These are phyloP conservation scores for Mesorhabditis spiculigera DNA, from an alignment of 2,888 invertebrate species.

Conservation along the genomic window DNA sequence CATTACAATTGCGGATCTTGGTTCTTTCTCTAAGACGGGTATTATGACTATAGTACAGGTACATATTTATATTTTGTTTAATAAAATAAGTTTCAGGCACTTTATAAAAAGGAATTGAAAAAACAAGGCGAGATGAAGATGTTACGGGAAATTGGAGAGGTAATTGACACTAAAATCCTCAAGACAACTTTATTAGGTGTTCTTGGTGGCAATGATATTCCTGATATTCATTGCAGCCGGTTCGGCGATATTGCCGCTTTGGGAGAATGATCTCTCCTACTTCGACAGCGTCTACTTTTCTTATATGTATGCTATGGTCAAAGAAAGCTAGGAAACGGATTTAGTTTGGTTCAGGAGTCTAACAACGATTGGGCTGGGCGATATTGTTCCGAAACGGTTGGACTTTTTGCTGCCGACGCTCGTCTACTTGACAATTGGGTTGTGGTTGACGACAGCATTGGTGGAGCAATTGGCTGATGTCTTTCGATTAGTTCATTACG, in stretches of 20 bases:
- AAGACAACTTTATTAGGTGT: conserved; percentile 28
- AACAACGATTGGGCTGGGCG: conserved; percentile 53
- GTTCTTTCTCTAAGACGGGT: conserved; percentile 41
- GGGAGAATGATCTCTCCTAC: conserved; percentile 53
- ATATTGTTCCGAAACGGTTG: conserved; percentile 53
- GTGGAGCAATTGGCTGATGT: conserved; percentile 55
- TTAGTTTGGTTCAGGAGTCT: conserved; percentile 34
- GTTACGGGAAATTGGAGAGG: conserved; percentile 49
- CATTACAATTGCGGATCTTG: conserved; percentile 54
- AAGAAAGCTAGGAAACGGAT: neutral
- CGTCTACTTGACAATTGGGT: conserved; percentile 51
- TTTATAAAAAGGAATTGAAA: conserved; percentile 49
- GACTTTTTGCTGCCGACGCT: conserved; percentile 52
- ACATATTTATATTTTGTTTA: conserved; percentile 20
- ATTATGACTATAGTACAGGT: neutral
- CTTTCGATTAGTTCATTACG: conserved; percentile 53
- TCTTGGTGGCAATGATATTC: conserved; percentile 47
- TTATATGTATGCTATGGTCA: conserved; percentile 37
- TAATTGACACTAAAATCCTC: conserved; percentile 16
- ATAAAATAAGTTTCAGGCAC: conserved; percentile 41
- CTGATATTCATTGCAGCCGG: conserved; percentile 52
- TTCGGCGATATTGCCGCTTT: conserved; percentile 50
- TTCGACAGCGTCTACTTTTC: conserved; percentile 56
- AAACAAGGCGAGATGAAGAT: conserved; percentile 50
- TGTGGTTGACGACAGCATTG: conserved; percentile 54